A percentile compares a stretch with the other conserved stretches of the same genome.
These are phyloP conservation scores for Armadillidium nasatum DNA, from an alignment of 1,140 invertebrate species.

Conservation along the genomic window DNA sequence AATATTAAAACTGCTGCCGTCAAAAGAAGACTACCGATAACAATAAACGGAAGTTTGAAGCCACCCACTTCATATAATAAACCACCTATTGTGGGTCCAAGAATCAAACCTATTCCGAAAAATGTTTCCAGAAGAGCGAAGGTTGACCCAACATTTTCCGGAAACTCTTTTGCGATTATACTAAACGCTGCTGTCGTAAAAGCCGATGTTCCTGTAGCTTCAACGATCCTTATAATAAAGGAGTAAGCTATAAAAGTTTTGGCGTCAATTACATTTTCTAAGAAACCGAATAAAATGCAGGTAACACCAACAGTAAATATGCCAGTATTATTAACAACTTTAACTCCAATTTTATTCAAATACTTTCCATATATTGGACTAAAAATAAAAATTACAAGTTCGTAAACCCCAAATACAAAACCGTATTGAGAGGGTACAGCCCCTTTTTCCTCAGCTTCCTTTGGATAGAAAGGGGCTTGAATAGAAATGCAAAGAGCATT, in stretches of 20 bases:
- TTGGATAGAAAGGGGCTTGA: conserved; percentile 53
- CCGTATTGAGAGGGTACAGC: conserved; percentile 79
- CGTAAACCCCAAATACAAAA: conserved; percentile 86
- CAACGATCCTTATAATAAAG: conserved; percentile 79
- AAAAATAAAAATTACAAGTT: conserved; percentile 77
- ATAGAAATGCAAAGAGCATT: conserved; percentile 81
- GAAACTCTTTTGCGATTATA: conserved; percentile 90
- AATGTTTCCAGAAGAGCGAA: conserved; percentile 86
- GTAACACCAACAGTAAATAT: conserved; percentile 69
- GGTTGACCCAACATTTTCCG: conserved; percentile 78
- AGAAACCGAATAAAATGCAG: conserved; percentile 57
- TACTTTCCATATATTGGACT: conserved; percentile 83
- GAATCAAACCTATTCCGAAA: conserved; percentile 79
- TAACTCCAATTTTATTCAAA: conserved; percentile 73
- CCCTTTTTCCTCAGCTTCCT: conserved; percentile 76
- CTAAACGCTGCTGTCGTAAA: conserved; percentile 88
- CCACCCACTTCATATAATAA: conserved; percentile 73
- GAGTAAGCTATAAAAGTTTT: conserved; percentile 76
- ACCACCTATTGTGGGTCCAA: conserved; percentile 78
- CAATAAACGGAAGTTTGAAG: conserved; percentile 78
- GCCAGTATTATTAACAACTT: conserved; percentile 77
- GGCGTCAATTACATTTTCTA: conserved; percentile 74
- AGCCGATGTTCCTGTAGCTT: conserved; percentile 85
- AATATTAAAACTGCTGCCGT: conserved; percentile 48
- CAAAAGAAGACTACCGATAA: conserved; percentile 66